Conservation (phyloP, 53 echinoderm and acorn worm species). For the Arbacia lixula region DNA sequence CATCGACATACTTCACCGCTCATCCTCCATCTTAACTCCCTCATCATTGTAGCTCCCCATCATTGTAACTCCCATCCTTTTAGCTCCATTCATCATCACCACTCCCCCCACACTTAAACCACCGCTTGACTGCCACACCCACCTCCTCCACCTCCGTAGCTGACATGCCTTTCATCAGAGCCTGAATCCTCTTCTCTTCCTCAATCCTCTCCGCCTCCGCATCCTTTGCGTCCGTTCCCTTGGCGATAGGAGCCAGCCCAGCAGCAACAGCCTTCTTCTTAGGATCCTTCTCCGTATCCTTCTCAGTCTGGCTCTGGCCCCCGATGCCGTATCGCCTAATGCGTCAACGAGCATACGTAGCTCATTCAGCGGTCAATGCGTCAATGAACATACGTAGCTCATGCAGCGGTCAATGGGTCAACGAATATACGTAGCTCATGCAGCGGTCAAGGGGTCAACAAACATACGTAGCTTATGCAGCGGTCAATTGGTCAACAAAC, state of each 20-base stretch:
- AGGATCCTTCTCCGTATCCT: slow-evolving; percentile 79
- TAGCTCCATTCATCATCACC: slow-evolving; percentile 1
- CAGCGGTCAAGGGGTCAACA: too few species aligned
- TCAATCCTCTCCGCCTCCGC: slow-evolving; percentile 74
- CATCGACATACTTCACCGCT: neutral
- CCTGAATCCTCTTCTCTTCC: slow-evolving; percentile 94
- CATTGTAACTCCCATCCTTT: neutral
- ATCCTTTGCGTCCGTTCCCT: slow-evolving; percentile 59
- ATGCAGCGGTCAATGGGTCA: too few species aligned
- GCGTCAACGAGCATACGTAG: too few species aligned
- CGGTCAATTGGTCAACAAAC: too few species aligned
- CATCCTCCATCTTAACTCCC: neutral
- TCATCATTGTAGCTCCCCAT: neutral
- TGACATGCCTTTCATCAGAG: slow-evolving; percentile 92
- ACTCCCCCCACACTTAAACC: neutral
- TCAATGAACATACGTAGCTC: too few species aligned
- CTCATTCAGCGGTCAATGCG: too few species aligned
- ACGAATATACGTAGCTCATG: too few species aligned
- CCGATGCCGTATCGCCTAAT: slow-evolving; percentile 77
- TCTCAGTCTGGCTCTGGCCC: slow-evolving; percentile 76
- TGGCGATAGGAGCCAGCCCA: slow-evolving; percentile 67
- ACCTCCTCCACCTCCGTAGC: slow-evolving; percentile 88
- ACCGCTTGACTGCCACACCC: neutral
- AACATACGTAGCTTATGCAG: too few species aligned
- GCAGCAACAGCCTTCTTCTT: slow-evolving; percentile 88